phyloP scores from a whole-genome alignment of 2,113 vertebrate genomes.

The Coryphaenoides rupestris region DNA sequence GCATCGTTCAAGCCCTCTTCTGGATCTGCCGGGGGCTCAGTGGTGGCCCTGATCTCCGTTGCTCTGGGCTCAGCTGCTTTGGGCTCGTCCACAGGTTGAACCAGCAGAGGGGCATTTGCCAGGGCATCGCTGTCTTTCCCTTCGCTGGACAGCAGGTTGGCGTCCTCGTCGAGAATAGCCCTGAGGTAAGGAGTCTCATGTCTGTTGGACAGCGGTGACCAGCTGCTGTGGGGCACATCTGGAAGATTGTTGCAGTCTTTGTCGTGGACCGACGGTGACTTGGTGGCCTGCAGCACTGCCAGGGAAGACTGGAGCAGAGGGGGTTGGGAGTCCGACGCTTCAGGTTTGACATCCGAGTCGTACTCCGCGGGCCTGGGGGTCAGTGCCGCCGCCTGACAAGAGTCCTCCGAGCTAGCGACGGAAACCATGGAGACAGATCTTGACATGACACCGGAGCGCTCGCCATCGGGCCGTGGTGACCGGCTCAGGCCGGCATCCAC shows the following conservation, averaged over 20 bases:
- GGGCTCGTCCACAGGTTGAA: slow-evolving; percentile 67
- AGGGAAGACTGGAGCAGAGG: slow-evolving; percentile 89
- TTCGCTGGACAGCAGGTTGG: slow-evolving; percentile 76
- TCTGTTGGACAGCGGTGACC: slow-evolving; percentile 64
- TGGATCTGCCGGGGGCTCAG: slow-evolving; percentile 28
- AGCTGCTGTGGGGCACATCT: slow-evolving; percentile 75
- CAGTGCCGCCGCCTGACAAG: slow-evolving; percentile 80
- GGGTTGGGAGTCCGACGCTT: slow-evolving; percentile 87
- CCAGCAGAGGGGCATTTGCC: slow-evolving; percentile 70
- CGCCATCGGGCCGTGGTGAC: slow-evolving; percentile 86
- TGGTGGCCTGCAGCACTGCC: slow-evolving; percentile 77
- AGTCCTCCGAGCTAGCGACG: slow-evolving; percentile 92
- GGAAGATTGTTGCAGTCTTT: slow-evolving; percentile 78
- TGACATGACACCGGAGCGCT: slow-evolving; percentile 83
- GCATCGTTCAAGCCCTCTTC: slow-evolving; percentile 61
- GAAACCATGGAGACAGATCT: slow-evolving; percentile 89
- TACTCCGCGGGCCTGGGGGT: slow-evolving; percentile 84
- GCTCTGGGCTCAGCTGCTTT: slow-evolving; percentile 70
- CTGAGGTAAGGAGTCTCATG: slow-evolving; percentile 80
- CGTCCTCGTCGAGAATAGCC: slow-evolving; percentile 85
- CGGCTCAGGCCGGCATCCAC: slow-evolving; percentile 81
- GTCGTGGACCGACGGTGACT: slow-evolving; percentile 84
- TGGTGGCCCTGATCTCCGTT: no score
- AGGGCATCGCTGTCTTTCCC: slow-evolving; percentile 72
- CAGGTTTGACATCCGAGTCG: slow-evolving; percentile 86